Evolutionary conservation across 2,113 vertebrate species (phyloP), one percentile per base, ranked within the genome.

Genomic region (Nothoprocta pentlandii): DNA sequence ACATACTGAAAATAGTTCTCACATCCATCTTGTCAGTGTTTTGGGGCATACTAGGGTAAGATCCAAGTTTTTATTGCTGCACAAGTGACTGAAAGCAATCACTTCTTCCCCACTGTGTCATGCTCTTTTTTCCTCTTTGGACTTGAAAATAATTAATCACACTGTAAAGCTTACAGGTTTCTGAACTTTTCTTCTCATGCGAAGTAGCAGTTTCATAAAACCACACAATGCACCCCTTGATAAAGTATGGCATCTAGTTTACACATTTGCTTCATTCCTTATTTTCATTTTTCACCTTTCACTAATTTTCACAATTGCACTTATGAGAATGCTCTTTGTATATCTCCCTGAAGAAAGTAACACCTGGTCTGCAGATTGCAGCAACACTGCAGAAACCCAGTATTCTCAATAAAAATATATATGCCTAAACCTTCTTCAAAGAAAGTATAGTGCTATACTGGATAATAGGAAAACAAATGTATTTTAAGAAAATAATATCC

Each of bases 391-490:
- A 71, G 49, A 88, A 94, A 3, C 44, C 63, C 41, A 63, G 41
- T 67, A 56, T 79, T 79, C 68, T 46, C 76, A 22, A 63, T 70
- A 81, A 67, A 56, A 70, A 70, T 16, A 78, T 4, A 47, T 16
- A 74, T 1, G 3, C 42, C 42, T 49, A 44, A 7, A 2, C 25
- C 15, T 81, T 14, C 51, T 71, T 63, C 46, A 87, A 66, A 54
- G 25, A 41, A 70, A 74, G n/a, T 20, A 75, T 20, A 44, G 49
- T 7, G 70, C 16, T 42, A 30, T 10, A 92, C 5, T 0, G 0
- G 46, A 49, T 0, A 0, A 17, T 15, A 28, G 15, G 21, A 69
- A 36, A 30, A 39, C 36, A 17, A 23, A 15, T 7, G 1, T 28
- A 21, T 23, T 62, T 62, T 0, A 0, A 75, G 62, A 71, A 58